phyloP scores from a whole-genome alignment of 2,888 invertebrate genomes.

The Glaucopsyche alexis region DNA sequence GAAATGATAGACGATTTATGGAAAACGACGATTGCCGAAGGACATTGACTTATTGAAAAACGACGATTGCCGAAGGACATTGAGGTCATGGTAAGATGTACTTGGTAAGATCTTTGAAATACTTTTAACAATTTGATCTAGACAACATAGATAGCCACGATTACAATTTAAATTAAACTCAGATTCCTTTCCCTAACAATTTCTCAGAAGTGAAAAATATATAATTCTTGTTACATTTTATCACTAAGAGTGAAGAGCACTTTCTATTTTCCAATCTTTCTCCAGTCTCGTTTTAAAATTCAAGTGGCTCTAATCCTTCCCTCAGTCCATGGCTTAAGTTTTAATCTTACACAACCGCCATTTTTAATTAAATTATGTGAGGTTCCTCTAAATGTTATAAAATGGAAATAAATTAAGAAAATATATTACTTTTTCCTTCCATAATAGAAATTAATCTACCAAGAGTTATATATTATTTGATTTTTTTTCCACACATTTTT shows the following conservation, averaged over 20 bases:
- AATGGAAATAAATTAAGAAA: neutral
- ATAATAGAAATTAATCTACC: no score
- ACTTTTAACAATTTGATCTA: no score
- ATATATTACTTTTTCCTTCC: no score
- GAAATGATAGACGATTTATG: no score
- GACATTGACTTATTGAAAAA: no score
- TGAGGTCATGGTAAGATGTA: no score
- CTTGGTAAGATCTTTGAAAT: no score
- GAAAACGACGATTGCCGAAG: no score
- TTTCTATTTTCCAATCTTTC: neutral
- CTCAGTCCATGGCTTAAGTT: neutral
- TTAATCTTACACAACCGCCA: constrained; percentile 32
- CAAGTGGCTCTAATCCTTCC: constrained; percentile 10
- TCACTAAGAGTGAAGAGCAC: neutral
- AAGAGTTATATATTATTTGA: no score
- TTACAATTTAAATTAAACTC: neutral
- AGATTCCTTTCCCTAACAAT: neutral
- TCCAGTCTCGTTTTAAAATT: constrained; percentile 9
- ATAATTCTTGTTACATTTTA: neutral
- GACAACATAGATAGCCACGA: neutral
- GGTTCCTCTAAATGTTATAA: constrained; percentile 6
- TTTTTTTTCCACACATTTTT: no score
- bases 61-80: no score
- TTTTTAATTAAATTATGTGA: constrained; percentile 46
- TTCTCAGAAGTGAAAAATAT: neutral